phyloP scores from a whole-genome alignment of 2,797 vertebrate genomes.

The Oreochromis mossambicus region DNA sequence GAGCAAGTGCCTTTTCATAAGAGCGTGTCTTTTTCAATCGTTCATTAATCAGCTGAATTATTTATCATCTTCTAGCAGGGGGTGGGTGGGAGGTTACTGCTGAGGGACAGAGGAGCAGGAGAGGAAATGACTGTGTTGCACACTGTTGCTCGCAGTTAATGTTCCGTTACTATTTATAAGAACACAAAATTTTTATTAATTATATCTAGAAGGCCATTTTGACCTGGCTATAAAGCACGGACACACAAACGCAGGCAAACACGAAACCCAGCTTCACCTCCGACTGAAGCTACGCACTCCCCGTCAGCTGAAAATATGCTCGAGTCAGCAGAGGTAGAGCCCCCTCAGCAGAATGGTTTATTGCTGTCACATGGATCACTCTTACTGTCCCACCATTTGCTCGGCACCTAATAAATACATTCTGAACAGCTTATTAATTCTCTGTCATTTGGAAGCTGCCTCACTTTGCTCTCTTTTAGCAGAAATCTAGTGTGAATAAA shows the following conservation, averaged over 20 bases:
- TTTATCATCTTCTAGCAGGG: constrained; percentile 42
- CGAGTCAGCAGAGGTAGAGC: constrained; percentile 45
- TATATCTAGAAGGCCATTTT: not conserved
- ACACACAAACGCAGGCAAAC: not conserved
- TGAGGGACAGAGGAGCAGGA: constrained; percentile 5
- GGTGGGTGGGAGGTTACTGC: constrained; percentile 4
- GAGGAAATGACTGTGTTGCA: not conserved
- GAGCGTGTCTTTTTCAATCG: not conserved
- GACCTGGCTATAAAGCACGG: not conserved
- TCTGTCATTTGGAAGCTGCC: not conserved
- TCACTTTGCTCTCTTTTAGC: not conserved
- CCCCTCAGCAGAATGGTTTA: constrained; percentile 36
- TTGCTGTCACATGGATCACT: constrained; percentile 9
- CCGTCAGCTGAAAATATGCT: constrained; percentile 60
- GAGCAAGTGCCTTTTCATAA: constrained; percentile 7
- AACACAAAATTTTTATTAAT: not conserved
- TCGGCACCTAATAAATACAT: constrained; percentile 27
- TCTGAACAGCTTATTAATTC: constrained; percentile 2
- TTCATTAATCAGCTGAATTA: constrained; percentile 57
- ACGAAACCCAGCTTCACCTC: constrained; percentile 12
- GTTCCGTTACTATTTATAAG: not conserved
- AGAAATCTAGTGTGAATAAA: not conserved
- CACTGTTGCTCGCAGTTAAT: not conserved
- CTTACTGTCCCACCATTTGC: not conserved
- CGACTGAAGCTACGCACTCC: constrained; percentile 27